These are phyloP conservation scores for Willowsia nigromaculata DNA, from an alignment of 2,888 invertebrate species.

Conservation along the genomic window DNA sequence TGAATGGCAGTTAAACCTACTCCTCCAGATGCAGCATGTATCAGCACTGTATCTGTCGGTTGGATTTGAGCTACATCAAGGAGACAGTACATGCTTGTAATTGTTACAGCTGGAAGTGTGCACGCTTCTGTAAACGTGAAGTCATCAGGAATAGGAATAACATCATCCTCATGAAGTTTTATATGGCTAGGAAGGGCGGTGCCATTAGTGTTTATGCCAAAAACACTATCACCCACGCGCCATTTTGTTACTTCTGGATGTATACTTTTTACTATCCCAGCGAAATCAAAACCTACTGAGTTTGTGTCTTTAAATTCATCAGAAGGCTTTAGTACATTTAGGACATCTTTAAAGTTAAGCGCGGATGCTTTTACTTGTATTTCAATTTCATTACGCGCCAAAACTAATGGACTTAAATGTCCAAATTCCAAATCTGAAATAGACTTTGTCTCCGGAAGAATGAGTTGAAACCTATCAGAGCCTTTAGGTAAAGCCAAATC, in stretches of 20 bases:
- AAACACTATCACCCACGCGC: no score
- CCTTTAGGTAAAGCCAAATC: slow-evolving; percentile 7
- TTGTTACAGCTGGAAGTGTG: slow-evolving; percentile 46
- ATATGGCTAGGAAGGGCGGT: slow-evolving; percentile 47
- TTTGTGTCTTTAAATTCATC: slow-evolving; percentile 29
- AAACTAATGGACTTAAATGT: not conserved
- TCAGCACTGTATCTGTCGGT: slow-evolving; percentile 12
- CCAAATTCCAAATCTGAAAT: slow-evolving; percentile 49
- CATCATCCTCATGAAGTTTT: not conserved
- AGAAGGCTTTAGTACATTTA: slow-evolving; percentile 44
- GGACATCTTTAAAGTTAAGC: slow-evolving; percentile 54
- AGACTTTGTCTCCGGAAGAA: slow-evolving; percentile 17
- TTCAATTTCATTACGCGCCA: slow-evolving; percentile 33
- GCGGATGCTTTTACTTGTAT: slow-evolving; percentile 30
- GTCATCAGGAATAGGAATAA: not conserved
- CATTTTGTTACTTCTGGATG: no score
- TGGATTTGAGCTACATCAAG: slow-evolving; percentile 35
- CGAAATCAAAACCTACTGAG: slow-evolving; percentile 44
- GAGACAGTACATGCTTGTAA: slow-evolving; percentile 40
- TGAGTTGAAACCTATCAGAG: slow-evolving; percentile 6
- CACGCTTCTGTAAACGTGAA: slow-evolving; percentile 28
- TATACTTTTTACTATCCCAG: no score
- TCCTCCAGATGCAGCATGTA: slow-evolving; percentile 65
- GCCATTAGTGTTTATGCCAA: no score
- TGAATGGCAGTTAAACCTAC: slow-evolving; percentile 53